These are phyloP conservation scores for Vireo altiloquus DNA, from an alignment of 2,113 vertebrate species.

Conservation along the genomic window DNA sequence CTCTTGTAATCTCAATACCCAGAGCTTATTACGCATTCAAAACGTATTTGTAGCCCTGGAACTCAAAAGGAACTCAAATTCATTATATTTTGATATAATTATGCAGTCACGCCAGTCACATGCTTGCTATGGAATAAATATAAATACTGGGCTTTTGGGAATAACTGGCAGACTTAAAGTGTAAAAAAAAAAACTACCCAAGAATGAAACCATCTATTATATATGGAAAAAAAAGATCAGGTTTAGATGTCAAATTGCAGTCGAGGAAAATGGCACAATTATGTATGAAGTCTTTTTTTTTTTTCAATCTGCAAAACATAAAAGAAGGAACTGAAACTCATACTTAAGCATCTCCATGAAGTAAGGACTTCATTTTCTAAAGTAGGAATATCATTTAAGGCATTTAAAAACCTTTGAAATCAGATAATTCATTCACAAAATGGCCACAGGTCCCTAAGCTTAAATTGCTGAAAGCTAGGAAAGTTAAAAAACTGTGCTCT, in stretches of 20 bases:
- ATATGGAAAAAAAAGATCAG: not conserved
- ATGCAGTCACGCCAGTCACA: not conserved
- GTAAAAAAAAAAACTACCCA: not conserved
- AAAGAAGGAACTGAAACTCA: not conserved
- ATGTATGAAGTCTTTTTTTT: not conserved
- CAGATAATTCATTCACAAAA: not conserved
- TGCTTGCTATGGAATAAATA: constrained; percentile 30
- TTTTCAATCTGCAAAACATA: not conserved
- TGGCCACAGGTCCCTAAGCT: not conserved
- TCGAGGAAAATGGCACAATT: not conserved
- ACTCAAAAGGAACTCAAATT: constrained; percentile 15
- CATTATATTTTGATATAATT: constrained; percentile 19
- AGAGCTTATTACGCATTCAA: not conserved
- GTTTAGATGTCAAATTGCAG: not conserved
- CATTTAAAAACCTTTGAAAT: not conserved
- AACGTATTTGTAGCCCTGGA: not conserved
- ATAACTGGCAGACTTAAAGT: not conserved
- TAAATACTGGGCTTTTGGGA: constrained; percentile 7
- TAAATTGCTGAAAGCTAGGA: not conserved
- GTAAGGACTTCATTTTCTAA: not conserved
- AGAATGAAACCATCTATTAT: not conserved
- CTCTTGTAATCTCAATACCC: constrained; percentile 24
- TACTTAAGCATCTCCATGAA: not conserved
- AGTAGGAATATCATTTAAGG: not conserved
- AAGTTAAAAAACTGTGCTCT: not conserved